Evolutionary conservation across 1,140 invertebrate genomes (phyloP), one percentile per base, ranked within the genome.

Genomic region (Pinna nobilis): DNA sequence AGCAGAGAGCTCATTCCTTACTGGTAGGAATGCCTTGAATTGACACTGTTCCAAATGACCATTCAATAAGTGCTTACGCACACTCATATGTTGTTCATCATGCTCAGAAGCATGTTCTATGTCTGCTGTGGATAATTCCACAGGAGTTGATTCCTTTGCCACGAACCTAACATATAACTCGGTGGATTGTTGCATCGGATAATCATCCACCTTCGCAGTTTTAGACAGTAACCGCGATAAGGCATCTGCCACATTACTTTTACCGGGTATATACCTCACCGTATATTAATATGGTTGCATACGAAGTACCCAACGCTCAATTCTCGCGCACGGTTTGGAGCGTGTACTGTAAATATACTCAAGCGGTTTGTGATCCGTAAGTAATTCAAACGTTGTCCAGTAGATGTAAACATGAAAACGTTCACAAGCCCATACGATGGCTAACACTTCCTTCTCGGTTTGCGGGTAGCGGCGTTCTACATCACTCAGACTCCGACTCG

Each of bases 161-260:
- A n/a, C n/a, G n/a, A n/a, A n/a, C n/a, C n/a, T n/a, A n/a, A n/a
- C n/a, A n/a, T n/a, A n/a, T n/a, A n/a, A n/a, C n/a, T n/a, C n/a
- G n/a, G n/a, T n/a, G n/a, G n/a, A n/a, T n/a, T n/a, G n/a, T n/a
- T n/a, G n/a, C n/a, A n/a, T n/a, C n/a, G n/a, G n/a, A n/a, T n/a
- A n/a, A n/a, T n/a, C n/a, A n/a, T n/a, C n/a, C n/a, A n/a, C n/a
- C n/a, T n/a, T n/a, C n/a, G n/a, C n/a, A n/a, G n/a, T n/a, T n/a
- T n/a, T n/a, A n/a, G n/a, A n/a, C n/a, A n/a, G n/a, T n/a, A n/a
- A n/a, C n/a, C n/a, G n/a, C n/a, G n/a, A n/a, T n/a, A n/a, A n/a
- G n/a, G n/a, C n/a, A 41, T 79, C 77, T 37, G 71, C 74, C 20
- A 70, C 70, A 67, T 79, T 81, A 15, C 70, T 59, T 60, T 59